Evolutionary conservation across 2,888 invertebrate genomes (phyloP).

Genomic region (Chirona hameri): DNA sequence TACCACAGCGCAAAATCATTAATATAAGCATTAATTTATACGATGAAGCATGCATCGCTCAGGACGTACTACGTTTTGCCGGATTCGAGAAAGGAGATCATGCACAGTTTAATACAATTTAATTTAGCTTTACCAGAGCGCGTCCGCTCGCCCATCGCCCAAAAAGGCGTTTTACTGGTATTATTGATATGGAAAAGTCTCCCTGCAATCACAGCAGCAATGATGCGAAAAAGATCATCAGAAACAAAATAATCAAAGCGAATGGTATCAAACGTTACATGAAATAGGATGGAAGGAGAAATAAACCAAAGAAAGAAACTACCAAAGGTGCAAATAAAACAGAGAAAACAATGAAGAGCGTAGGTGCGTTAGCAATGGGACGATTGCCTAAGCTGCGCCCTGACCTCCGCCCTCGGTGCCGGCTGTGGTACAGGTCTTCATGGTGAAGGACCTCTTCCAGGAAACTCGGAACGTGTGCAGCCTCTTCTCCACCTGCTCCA

Average conservation of each 20-base stretch:
- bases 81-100: no score
- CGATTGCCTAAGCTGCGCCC: not conserved
- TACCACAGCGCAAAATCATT: no score
- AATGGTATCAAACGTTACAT: not conserved
- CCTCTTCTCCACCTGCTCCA: conserved; percentile 38
- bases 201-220: not conserved
- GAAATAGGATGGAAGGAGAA: not conserved
- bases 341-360: no score
- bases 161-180: no score
- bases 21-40: no score
- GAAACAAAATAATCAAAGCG: not conserved
- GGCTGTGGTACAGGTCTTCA: conserved; percentile 30
- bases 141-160: no score
- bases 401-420: not conserved
- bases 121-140: no score
- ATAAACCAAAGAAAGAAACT: not conserved
- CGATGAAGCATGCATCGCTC: no score
- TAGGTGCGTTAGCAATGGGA: not conserved
- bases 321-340: no score
- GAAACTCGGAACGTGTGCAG: conserved; percentile 40
- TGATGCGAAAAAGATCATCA: not conserved
- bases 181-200: no score
- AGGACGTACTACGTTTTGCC: no score
- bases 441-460: conserved; percentile 40
- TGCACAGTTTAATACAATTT: no score